These are phyloP conservation scores for Ecdyonurus torrentis DNA, from an alignment of 2,888 invertebrate genomes.

Conservation along the genomic window DNA sequence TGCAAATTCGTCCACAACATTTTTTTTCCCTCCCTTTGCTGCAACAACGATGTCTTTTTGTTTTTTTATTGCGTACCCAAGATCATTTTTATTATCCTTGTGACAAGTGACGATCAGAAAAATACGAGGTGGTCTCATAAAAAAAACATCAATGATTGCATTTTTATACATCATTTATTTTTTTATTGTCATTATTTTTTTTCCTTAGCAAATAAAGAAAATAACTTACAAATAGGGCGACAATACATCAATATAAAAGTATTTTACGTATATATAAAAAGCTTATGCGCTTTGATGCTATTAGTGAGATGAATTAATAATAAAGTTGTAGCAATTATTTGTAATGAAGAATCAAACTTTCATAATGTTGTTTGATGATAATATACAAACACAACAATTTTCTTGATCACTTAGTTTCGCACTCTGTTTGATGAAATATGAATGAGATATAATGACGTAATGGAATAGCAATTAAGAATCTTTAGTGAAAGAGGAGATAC, in stretches of 20 bases:
- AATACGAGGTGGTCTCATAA: conserved; percentile 11
- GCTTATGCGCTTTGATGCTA: background rate
- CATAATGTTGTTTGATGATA: background rate
- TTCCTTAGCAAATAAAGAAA: background rate
- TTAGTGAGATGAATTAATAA: background rate
- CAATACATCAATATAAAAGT: background rate
- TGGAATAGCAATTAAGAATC: background rate
- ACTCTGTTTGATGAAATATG: background rate
- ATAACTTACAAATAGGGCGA: background rate
- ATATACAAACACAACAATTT: too few species aligned
- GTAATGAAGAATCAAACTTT: background rate
- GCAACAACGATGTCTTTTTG: background rate
- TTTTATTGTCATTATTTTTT: background rate
- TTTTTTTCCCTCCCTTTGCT: background rate
- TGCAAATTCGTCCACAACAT: background rate
- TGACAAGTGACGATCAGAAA: conserved; percentile 11
- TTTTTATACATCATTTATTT: background rate
- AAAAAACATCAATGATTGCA: conserved; percentile 11
- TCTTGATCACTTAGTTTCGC: background rate
- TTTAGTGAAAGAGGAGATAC: background rate
- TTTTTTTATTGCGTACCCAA: too few species aligned
- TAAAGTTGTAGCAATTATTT: background rate
- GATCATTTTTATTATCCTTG: background rate
- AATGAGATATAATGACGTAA: background rate
- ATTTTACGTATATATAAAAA: background rate